A percentile compares a stretch with the other conserved stretches of the same genome.
These are phyloP conservation scores for Caranx ignobilis DNA, from an alignment of 2,113 vertebrate genomes.

Conservation along the genomic window DNA sequence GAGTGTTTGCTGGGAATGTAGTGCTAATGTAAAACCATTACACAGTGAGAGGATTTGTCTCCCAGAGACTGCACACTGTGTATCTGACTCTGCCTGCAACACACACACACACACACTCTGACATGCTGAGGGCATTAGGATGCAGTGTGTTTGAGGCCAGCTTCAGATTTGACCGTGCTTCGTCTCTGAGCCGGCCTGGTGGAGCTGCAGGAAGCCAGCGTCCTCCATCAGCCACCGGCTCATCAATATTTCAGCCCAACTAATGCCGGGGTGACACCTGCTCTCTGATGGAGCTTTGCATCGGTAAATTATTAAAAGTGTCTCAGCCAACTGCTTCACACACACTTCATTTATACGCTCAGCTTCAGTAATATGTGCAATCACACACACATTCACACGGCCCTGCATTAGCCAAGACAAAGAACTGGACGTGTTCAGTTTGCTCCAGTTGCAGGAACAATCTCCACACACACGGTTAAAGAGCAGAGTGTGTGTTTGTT, in stretches of 20 bases:
- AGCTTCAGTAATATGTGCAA: conserved; percentile 70
- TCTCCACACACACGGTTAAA: conserved; percentile 41
- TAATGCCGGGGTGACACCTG: conserved; percentile 85
- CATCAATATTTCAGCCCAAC: conserved; percentile 88
- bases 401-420: conserved; percentile 7
- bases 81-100: conserved; percentile 18
- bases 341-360: conserved; percentile 53
- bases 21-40: conserved; percentile 70
- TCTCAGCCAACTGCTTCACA: conserved; percentile 81
- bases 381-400: conserved; percentile 24
- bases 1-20: conserved; percentile 61
- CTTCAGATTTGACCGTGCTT: conserved; percentile 68
- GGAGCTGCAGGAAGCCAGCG: conserved; percentile 68
- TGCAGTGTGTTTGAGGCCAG: conserved; percentile 54
- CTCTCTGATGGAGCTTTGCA: conserved; percentile 83
- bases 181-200: conserved; percentile 55
- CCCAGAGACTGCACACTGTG: conserved; percentile 18
- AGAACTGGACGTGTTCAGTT: conserved; percentile 4
- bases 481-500: conserved; percentile 46
- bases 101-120: conserved; percentile 22
- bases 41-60: conserved; percentile 65
- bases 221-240: conserved; percentile 78
- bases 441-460: conserved; percentile 44
- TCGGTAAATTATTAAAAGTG: conserved; percentile 88
- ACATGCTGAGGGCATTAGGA: conserved; percentile 62